Percentiles rank a stretch among this genome's conserved stretches.
phyloP scores from a whole-genome alignment of 2,888 invertebrate genomes.

The Branchellion lobata region DNA sequence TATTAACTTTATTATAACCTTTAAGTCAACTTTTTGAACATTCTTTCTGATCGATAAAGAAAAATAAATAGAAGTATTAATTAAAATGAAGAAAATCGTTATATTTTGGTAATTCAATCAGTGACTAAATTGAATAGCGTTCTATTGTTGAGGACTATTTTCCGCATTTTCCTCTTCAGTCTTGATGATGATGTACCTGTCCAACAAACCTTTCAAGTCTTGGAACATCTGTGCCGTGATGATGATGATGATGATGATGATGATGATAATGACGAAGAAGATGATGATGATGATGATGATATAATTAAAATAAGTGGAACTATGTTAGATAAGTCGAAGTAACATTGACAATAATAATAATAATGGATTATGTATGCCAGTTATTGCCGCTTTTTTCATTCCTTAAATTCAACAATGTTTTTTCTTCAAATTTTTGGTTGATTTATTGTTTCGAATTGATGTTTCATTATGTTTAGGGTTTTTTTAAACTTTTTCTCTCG shows the following conservation, averaged over 20 bases:
- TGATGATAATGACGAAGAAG: not conserved
- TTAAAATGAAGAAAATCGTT: too few species aligned
- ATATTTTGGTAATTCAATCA: too few species aligned
- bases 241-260: not conserved
- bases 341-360: not conserved
- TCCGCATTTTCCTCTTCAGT: constrained; percentile 45
- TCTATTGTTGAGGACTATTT: not conserved
- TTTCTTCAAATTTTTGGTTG: too few species aligned
- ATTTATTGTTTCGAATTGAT: too few species aligned
- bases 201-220: constrained; percentile 46
- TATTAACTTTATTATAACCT: too few species aligned
- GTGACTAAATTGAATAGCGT: not conserved
- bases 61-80: too few species aligned
- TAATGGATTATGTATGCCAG: not conserved
- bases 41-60: too few species aligned
- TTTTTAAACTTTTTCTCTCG: too few species aligned
- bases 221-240: constrained; percentile 41
- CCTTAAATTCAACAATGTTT: too few species aligned
- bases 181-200: constrained; percentile 47
- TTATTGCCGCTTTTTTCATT: too few species aligned
- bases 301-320: not conserved
- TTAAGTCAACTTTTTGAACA: too few species aligned
- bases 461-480: too few species aligned
- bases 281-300: not conserved
- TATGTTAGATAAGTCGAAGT: not conserved